These are phyloP conservation scores for Alca torda DNA, from an alignment of 2,797 vertebrate genomes.

Conservation along the genomic window DNA sequence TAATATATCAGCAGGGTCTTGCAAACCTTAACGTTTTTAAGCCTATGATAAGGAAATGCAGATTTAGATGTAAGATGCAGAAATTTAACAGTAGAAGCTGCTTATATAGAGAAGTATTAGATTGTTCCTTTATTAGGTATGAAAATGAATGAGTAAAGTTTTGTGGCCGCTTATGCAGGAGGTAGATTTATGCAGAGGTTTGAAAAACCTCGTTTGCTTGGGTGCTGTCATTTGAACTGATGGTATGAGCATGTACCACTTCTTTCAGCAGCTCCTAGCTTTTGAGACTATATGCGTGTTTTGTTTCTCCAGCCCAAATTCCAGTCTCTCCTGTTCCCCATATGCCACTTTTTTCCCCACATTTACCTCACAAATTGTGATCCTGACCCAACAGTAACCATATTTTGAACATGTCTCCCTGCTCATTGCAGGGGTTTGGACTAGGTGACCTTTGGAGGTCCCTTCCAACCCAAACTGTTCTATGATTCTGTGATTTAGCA, in stretches of 20 bases:
- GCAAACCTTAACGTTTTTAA: background rate
- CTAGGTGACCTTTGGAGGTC: background rate
- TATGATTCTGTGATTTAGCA: background rate
- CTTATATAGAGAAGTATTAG: background rate
- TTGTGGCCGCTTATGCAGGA: background rate
- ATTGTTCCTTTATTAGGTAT: background rate
- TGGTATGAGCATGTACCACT: background rate
- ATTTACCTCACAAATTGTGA: background rate
- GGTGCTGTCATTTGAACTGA: background rate
- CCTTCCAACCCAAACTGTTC: background rate
- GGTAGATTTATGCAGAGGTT: background rate
- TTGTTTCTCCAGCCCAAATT: background rate
- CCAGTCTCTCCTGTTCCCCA: background rate
- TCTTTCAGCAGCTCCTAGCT: background rate
- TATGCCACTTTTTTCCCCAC: fast-evolving
- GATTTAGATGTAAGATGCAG: background rate
- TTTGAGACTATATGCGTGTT: background rate
- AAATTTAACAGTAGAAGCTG: background rate
- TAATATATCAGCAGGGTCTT: background rate
- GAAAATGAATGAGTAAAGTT: background rate
- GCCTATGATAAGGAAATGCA: background rate
- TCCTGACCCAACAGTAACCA: background rate
- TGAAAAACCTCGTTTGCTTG: background rate
- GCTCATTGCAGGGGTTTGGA: background rate
- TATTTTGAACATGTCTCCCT: background rate